Base-by-base conservation (phyloP, 2,113 vertebrate genomes). In the Podarcis cretensis region DNA sequence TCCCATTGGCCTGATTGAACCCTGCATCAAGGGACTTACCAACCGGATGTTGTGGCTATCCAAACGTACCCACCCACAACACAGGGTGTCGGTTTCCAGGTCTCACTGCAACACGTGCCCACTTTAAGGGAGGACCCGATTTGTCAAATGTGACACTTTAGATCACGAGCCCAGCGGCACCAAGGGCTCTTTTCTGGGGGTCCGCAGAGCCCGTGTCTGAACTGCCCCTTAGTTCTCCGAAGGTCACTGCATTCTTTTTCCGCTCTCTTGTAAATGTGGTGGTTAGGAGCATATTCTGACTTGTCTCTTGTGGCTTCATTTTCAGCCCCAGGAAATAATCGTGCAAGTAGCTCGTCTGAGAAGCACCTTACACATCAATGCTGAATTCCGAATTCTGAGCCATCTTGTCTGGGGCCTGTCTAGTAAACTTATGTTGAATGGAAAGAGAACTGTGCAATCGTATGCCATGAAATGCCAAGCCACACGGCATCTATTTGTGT, bases 291-390 rank as follows among this genome's bases (percentile, higher is more conserved):
- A 25, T 13, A 18, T 12, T 66, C 71, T 66, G 30, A 83, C 76
- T 86, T 87, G 75, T 86, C 59, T 94, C n/a, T 94, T 92, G 2
- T 88, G 71, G 35, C 69, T 80, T 93, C 85, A 54, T 87, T 96
- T 96, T 74, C 82, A 97, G 96, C 91, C 77, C 91, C 0, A 78
- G 81, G 71, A 89, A 91, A 83, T 74, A 85, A 93, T 73, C 77
- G 91, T 94, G 90, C 75, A 89, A 92, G 92, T 87, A 81, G 89
- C 92, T 84, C 91, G 88, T 0, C 0, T 0, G 86, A 85, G 93
- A 73, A 88, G 79, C 35, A 71, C 78, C 86, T 91, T 48, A 89
- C 87, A 82, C 40, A 80, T 80, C 82, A 0, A 0, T 86, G 79
- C 81, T 88, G 90, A 86, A 76, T 81, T 89, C 93, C 87, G 80